These are phyloP conservation scores for Oryctes rhinoceros DNA, from an alignment of 1,140 invertebrate genomes.

Conservation along the genomic window DNA sequence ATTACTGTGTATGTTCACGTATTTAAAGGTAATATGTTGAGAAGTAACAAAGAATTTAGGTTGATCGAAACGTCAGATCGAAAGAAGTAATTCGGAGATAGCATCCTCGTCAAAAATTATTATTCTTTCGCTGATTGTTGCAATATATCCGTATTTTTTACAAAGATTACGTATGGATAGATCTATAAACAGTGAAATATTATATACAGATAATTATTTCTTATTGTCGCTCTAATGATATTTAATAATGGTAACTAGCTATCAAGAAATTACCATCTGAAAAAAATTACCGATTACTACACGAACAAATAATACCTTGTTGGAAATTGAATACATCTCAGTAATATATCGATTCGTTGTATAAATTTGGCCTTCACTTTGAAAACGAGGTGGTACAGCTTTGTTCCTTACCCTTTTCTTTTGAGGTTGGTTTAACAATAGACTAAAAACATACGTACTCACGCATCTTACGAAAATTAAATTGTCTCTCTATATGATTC, in stretches of 20 bases:
- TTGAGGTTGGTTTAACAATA: background rate
- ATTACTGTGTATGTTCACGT: too few relatives aligned
- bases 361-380: conserved; percentile 48
- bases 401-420: background rate
- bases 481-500: conserved; percentile 7
- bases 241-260: background rate
- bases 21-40: too few relatives aligned
- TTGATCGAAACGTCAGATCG: too few relatives aligned
- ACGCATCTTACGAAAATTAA: conserved; percentile 21
- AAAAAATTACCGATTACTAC: conserved; percentile 23
- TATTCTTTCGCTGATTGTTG: background rate
- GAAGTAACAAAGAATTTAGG: too few relatives aligned
- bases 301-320: conserved; percentile 27
- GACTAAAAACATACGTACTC: background rate
- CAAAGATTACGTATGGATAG: background rate
- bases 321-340: conserved; percentile 19
- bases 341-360: conserved; percentile 49
- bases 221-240: conserved; percentile 13
- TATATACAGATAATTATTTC: background rate
- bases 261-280: background rate
- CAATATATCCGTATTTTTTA: background rate
- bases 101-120: background rate
- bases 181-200: background rate
- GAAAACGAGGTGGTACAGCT: conserved; percentile 15
- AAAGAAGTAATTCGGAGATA: too few relatives aligned